Evolutionary conservation across 2,113 vertebrate species (phyloP), one percentile per base, ranked within the genome.

Genomic region (Okapia johnstoni): DNA sequence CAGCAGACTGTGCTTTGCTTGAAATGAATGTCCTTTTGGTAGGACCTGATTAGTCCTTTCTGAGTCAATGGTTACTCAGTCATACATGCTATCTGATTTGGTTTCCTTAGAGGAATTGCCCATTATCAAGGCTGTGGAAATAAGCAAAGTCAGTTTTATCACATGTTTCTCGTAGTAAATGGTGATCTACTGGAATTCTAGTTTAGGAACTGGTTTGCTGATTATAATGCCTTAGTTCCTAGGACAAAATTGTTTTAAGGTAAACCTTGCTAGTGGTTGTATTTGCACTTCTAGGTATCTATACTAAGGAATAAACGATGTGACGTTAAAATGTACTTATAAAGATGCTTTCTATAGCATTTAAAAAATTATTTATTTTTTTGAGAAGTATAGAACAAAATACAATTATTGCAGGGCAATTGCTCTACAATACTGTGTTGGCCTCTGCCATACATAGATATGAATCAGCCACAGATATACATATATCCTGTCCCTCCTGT

Each of bases 191-290:
- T 60, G 76, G 33, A 92, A 84, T 96, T 96, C 40, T 89, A 46
- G 25, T 93, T 85, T 66, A 96, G 36, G n/a, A 94, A 81, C 48
- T 76, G 40, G 12, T 92, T 97, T 92, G 58, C 55, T 90, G 36
- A 90, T 81, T 81, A 21, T 10, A 85, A 80, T 90, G 89, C 16
- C 52, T 84, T 96, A 43, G 85, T 94, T 91, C 50, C 25, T 80
- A 79, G 46, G 5, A 54, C 40, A 87, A 90, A 83, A 88, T 86
- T 90, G 73, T 77, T 88, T 61, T 76, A 89, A 91, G 26, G 9
- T 61, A 83, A 88, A 30, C 25, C 81, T 84, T 85, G 26, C 36
- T 30, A n/a, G 58, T 36, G 30, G 7, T 52, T 90, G 2, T 85
- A 54, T 94, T 96, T 81, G 17, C 10, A 85, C 10, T 88, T 76